Evolutionary conservation across 2,888 invertebrate genomes (phyloP).

Genomic region (Drosophila setosimentum): DNA sequence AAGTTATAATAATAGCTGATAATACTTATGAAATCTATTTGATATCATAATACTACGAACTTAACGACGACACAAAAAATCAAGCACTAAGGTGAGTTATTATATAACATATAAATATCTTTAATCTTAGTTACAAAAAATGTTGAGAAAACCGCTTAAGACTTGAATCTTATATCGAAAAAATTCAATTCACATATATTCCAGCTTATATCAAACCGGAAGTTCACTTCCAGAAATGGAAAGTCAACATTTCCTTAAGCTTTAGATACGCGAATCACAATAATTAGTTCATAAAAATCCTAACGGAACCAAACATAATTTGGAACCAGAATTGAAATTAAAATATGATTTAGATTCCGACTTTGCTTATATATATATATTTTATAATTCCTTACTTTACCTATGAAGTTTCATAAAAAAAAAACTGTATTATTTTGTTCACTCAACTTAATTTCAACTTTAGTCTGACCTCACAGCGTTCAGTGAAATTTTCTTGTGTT

Average conservation of each 20-base stretch:
- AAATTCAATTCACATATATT: neutral
- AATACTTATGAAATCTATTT: constrained; percentile 45
- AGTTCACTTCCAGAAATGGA: neutral
- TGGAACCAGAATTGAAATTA: neutral
- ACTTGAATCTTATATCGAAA: neutral
- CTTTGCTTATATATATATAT: neutral
- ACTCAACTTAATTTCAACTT: neutral
- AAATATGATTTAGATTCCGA: neutral
- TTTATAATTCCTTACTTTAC: neutral
- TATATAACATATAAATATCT: neutral
- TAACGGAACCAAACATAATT: neutral
- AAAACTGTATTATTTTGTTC: neutral
- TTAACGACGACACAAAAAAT: constrained; percentile 31
- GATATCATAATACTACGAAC: constrained; percentile 42
- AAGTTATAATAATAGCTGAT: constrained; percentile 41
- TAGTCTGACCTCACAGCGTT: neutral
- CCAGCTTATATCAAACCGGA: neutral
- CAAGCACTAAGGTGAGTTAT: constrained; percentile 60
- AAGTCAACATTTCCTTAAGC: neutral
- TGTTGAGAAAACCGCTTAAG: no score
- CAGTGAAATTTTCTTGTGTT: neutral
- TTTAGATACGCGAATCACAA: neutral
- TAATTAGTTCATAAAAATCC: neutral
- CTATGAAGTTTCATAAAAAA: neutral
- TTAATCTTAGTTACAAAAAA: neutral